Conservation (phyloP, 1,140 invertebrate species). For the Papilio dardanus region DNA sequence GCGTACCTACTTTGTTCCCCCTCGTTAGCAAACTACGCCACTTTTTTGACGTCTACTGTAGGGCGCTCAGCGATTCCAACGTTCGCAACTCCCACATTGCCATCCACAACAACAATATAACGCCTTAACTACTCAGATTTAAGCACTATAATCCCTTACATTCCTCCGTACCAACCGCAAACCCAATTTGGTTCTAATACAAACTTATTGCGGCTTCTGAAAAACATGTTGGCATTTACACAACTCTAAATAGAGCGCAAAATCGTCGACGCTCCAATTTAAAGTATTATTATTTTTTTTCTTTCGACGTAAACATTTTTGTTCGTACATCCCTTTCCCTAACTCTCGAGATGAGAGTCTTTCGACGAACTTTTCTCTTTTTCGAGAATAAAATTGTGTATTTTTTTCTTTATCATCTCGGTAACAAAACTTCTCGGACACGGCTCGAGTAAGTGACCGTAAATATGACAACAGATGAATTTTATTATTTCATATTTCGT, state of each 20-base stretch:
- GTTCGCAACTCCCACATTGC: constrained; percentile 44
- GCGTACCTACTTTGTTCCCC: constrained; percentile 61
- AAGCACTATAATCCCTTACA: constrained; percentile 53
- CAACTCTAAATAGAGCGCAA: constrained; percentile 39
- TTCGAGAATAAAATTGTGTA: constrained; percentile 45
- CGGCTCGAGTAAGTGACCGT: not conserved
- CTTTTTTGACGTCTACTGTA: constrained; percentile 76
- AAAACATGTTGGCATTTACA: constrained; percentile 14
- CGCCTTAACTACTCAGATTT: constrained; percentile 50
- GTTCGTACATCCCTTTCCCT: constrained; percentile 56
- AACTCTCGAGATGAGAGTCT: constrained; percentile 71
- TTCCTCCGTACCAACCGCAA: constrained; percentile 41
- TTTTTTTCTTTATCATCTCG: constrained; percentile 40
- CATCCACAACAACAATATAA: constrained; percentile 48
- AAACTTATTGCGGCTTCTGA: constrained; percentile 18
- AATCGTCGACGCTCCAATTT: constrained; percentile 41
- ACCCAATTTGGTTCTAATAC: not conserved
- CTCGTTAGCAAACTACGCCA: constrained; percentile 73
- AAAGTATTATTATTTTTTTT: not conserved
- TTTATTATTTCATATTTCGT: not conserved
- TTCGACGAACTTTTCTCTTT: constrained; percentile 51
- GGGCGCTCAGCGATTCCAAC: constrained; percentile 64
- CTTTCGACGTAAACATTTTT: constrained; percentile 54
- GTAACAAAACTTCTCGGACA: constrained; percentile 28
- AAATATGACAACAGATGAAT: constrained; percentile 26